These are phyloP conservation scores for Chelonoidis abingdonii DNA, from an alignment of 2,113 vertebrate species.

Conservation along the genomic window DNA sequence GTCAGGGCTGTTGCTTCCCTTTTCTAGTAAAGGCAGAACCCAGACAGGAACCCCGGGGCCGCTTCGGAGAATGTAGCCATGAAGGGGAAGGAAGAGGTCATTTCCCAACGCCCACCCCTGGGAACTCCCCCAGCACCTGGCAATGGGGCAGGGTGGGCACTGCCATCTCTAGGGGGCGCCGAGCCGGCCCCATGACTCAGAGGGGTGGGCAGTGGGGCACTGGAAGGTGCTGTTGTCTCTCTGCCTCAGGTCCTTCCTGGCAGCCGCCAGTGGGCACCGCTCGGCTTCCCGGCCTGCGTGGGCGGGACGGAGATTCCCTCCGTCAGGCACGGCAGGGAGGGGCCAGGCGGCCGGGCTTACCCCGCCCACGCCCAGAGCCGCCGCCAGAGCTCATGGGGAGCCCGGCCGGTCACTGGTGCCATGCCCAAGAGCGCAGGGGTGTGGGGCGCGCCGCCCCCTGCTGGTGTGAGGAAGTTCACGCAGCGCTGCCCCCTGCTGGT, in stretches of 20 bases:
- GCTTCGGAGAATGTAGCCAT: not conserved
- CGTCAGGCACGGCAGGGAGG: too few species aligned
- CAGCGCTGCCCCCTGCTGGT: too few species aligned
- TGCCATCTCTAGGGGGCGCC: too few species aligned
- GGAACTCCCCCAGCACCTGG: not conserved
- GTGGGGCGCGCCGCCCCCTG: not conserved
- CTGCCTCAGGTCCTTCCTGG: not conserved
- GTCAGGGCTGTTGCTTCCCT: not conserved
- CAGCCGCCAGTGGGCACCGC: not conserved
- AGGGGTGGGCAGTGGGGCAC: not conserved
- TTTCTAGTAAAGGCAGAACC: not conserved
- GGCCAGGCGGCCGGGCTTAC: not conserved
- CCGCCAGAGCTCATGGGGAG: not conserved
- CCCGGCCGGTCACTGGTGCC: not conserved
- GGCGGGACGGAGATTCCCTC: not conserved
- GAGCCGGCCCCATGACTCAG: not conserved
- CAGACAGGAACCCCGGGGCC: too few species aligned
- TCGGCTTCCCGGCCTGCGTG: not conserved
- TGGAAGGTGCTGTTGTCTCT: not conserved
- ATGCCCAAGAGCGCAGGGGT: accelerated
- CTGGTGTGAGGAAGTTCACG: too few species aligned
- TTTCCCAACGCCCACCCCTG: not conserved
- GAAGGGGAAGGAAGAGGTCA: not conserved
- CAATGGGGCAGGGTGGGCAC: not conserved
- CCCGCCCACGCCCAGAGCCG: not conserved